Base-by-base conservation (phyloP, 2,888 invertebrate genomes). In the Agriopis marginaria region DNA sequence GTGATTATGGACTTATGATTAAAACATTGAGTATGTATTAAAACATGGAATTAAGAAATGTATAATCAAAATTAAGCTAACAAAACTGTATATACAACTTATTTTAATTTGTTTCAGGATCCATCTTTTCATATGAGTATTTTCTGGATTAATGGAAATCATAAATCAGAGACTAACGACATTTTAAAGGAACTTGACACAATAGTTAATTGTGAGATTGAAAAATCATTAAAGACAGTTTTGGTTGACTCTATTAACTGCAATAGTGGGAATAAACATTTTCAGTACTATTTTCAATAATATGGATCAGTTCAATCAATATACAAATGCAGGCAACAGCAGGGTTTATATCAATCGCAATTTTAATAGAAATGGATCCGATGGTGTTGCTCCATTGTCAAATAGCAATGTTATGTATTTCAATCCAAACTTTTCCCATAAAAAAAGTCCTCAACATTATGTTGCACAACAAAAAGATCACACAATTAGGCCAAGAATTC, bases 71-170 rank as follows among this genome's bases (percentile, higher is more conserved):
- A 32, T 32, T 32, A 32, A 32, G 32, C 11, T 12, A 5, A 11
- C 7, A n/a, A 49, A 7, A 7, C 14, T 14, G 49, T 17, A 51
- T 32, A 63, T 32, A 32, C 32, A 54, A 56, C 40, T 68, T 45
- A 23, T 56, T 17, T 47, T 58, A 61, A 71, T 72, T 83, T 82
- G 76, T 95, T 95, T 77, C 87, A 98, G 98, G 95, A 97, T 83
- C 96, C 97, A 23, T 97, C 97, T 3, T 97, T 97, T 90, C 98
- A 98, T 84, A 95, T 97, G 80, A 98, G 98, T 84, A 92, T 98
- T 75, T 92, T 96, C 11, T 98, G 98, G 98, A 95, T 96, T 71
- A 90, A 96, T 64, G 97, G 97, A 0, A 95, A 98, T 87, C 90
- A 95, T 75, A 94, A 95, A 77, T 81, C 89, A 32, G 83, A 93